Conservation (phyloP, 2,113 vertebrate species). For the Macroglossus sobrinus region DNA sequence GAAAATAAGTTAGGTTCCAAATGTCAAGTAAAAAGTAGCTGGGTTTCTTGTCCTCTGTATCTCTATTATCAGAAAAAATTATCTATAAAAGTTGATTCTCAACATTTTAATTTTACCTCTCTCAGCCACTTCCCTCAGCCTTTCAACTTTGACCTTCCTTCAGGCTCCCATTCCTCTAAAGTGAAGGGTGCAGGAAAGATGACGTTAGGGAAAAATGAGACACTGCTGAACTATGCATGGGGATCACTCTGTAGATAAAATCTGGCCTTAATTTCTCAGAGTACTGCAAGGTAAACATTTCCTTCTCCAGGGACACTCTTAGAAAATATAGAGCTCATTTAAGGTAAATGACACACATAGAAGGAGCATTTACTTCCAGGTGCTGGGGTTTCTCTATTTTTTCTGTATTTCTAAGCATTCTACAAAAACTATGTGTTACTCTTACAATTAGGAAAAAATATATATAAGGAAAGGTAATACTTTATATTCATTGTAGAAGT, state of each 20-base stretch:
- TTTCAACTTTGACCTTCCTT: background rate
- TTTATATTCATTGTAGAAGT: too few relatives aligned
- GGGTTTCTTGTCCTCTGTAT: background rate
- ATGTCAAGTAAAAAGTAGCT: slow-evolving; percentile 27
- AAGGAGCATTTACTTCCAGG: background rate
- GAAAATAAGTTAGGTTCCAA: background rate
- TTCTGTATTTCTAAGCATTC: slow-evolving; percentile 40
- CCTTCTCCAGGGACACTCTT: background rate
- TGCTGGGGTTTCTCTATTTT: background rate
- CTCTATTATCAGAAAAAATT: slow-evolving; percentile 24
- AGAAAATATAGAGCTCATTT: background rate
- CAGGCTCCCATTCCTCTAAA: background rate
- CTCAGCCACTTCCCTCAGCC: background rate
- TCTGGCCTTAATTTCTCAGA: background rate
- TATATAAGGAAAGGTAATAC: background rate
- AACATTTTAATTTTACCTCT: background rate
- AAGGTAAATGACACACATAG: background rate
- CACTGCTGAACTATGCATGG: background rate
- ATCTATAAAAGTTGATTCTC: slow-evolving; percentile 18
- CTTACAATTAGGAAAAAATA: slow-evolving; percentile 5
- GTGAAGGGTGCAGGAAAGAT: background rate
- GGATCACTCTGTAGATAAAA: background rate
- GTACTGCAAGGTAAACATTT: background rate
- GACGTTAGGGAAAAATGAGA: background rate
- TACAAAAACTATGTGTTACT: slow-evolving; percentile 25